phyloP scores from a whole-genome alignment of 1,140 invertebrate species.

The Drosophila biarmipes region DNA sequence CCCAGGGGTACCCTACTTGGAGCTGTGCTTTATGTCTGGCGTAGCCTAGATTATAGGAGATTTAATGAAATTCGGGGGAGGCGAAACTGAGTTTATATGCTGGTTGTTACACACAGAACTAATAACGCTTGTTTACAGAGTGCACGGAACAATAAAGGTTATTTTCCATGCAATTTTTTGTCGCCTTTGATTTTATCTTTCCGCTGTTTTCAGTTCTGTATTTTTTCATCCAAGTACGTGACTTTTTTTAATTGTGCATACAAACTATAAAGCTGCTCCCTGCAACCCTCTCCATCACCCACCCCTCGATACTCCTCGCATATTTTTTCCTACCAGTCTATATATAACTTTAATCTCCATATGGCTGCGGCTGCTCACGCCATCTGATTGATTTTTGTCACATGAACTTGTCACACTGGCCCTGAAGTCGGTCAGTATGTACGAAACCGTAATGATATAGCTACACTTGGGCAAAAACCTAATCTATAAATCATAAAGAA shows the following conservation, averaged over 20 bases:
- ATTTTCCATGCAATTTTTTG: slow-evolving; percentile 30
- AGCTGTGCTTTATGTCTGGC: slow-evolving; percentile 10
- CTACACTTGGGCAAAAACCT: slow-evolving; percentile 5
- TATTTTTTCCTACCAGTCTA: slow-evolving; percentile 2
- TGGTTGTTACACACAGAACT: neutral
- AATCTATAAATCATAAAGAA: neutral
- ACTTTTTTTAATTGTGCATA: slow-evolving; percentile 67
- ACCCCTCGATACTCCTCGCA: neutral
- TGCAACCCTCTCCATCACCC: neutral
- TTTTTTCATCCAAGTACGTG: slow-evolving; percentile 52
- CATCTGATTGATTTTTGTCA: slow-evolving; percentile 71
- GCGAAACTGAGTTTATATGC: slow-evolving; percentile 12
- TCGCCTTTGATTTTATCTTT: slow-evolving; percentile 31
- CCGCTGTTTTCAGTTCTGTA: slow-evolving; percentile 45
- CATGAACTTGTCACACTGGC: slow-evolving; percentile 67
- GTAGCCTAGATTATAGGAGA: slow-evolving; percentile 16
- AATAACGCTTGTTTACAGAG: slow-evolving; percentile 5
- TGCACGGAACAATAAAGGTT: slow-evolving; percentile 21
- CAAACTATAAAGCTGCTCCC: slow-evolving; percentile 10
- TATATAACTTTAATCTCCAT: slow-evolving; percentile 70
- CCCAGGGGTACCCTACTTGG: slow-evolving; percentile 9
- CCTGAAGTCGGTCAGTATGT: slow-evolving; percentile 67
- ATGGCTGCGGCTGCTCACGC: slow-evolving; percentile 54
- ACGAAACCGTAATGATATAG: slow-evolving; percentile 23
- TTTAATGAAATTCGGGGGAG: slow-evolving; percentile 6